Conservation (phyloP, 2,888 invertebrate genomes). For the Pristionchus japonicus region DNA sequence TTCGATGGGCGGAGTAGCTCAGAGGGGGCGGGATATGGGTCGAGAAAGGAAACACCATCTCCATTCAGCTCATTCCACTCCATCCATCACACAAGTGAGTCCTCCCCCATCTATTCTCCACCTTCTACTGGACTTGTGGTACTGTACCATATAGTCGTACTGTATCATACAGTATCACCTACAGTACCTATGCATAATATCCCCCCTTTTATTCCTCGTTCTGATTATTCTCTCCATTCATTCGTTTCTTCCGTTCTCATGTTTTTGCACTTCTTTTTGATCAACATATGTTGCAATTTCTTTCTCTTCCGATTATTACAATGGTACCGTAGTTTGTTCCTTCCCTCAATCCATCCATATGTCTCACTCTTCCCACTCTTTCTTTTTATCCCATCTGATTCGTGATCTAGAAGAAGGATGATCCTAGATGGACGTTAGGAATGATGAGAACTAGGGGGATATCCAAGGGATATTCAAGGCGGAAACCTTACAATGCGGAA, state of each 20-base stretch:
- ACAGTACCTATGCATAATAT: background rate
- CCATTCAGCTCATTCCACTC: background rate
- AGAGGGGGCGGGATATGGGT: background rate
- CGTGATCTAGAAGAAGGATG: no score
- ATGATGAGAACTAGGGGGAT: no score
- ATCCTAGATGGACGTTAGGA: no score
- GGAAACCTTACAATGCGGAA: no score
- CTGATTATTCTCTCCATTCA: background rate
- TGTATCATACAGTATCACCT: background rate
- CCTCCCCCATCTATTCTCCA: background rate
- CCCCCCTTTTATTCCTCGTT: background rate
- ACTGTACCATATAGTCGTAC: background rate
- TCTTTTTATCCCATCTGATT: background rate
- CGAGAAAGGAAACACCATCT: background rate
- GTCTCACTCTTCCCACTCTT: background rate
- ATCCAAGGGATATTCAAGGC: no score
- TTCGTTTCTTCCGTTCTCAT: background rate
- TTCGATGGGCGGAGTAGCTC: conserved; percentile 10
- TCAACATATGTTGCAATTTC: conserved; percentile 3
- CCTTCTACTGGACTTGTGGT: background rate
- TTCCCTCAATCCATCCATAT: background rate
- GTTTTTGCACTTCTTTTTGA: background rate
- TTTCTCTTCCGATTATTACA: background rate
- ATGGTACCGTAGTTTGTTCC: background rate
- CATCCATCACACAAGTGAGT: background rate